These are phyloP conservation scores for Cariama cristata DNA, from an alignment of 2,113 vertebrate genomes.

Conservation along the genomic window DNA sequence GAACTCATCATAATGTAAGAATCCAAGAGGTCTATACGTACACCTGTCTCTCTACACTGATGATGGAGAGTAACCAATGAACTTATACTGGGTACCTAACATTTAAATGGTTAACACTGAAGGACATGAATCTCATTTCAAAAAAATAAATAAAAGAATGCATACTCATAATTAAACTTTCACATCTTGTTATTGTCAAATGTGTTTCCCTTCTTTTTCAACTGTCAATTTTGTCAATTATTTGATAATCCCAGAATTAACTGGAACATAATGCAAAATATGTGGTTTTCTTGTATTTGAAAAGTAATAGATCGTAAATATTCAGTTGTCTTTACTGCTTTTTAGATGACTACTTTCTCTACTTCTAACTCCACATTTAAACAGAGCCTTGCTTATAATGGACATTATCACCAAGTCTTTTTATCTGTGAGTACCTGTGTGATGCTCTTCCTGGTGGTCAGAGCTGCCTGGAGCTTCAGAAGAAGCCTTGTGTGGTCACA, in stretches of 20 bases:
- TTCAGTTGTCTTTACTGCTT: not conserved
- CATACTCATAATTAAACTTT: not conserved
- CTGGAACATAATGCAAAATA: not conserved
- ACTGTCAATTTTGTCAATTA: rapidly evolving
- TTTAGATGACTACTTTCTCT: not conserved
- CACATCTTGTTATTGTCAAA: not conserved
- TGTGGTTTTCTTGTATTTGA: not conserved
- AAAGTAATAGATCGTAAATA: not conserved
- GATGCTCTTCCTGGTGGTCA: not conserved
- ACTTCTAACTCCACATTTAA: not conserved
- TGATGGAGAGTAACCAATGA: not conserved
- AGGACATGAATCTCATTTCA: rapidly evolving
- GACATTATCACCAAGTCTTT: rapidly evolving
- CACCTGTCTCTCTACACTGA: not conserved
- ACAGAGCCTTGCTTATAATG: not conserved
- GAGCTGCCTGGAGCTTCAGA: not conserved
- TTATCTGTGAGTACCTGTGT: not conserved
- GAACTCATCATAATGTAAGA: not conserved
- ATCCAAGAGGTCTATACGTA: not conserved
- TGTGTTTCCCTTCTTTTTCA: not conserved
- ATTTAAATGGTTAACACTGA: not conserved
- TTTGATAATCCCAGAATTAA: not conserved
- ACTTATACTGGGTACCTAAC: not conserved
- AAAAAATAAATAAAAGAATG: not conserved
- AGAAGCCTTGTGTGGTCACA: not conserved